Conservation (phyloP, 2,888 invertebrate species). For the Cheilosia impressa region DNA sequence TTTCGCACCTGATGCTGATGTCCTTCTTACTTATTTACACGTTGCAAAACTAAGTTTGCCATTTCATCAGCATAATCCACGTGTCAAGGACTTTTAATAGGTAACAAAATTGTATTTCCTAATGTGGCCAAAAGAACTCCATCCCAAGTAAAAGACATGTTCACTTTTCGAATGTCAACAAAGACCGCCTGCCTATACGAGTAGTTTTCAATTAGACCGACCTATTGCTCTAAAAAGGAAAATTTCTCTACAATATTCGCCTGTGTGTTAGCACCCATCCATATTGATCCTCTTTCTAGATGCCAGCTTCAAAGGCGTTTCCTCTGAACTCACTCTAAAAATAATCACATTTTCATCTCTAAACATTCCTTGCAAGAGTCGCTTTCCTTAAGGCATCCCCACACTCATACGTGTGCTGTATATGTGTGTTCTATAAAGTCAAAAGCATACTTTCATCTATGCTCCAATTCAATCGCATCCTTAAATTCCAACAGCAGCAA, state of each 20-base stretch:
- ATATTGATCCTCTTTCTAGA: slow-evolving; percentile 22
- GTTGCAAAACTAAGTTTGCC: no score
- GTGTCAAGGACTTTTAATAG: no score
- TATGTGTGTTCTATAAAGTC: slow-evolving; percentile 36
- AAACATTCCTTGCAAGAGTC: slow-evolving; percentile 51
- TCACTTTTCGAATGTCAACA: no score
- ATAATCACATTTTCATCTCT: slow-evolving; percentile 67
- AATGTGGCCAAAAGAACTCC: no score
- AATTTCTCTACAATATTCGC: not conserved
- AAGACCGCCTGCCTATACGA: no score
- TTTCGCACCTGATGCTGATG: no score
- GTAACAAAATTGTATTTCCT: no score
- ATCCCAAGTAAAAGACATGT: no score
- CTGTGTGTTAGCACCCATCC: not conserved
- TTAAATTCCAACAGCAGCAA: slow-evolving; percentile 57
- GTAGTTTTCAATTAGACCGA: not conserved
- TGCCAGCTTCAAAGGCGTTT: slow-evolving; percentile 41
- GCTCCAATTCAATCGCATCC: slow-evolving; percentile 71
- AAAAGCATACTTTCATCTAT: slow-evolving; percentile 62
- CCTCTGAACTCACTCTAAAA: slow-evolving; percentile 43
- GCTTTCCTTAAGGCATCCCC: slow-evolving; percentile 36
- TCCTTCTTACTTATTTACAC: no score
- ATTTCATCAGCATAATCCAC: no score
- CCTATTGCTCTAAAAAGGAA: slow-evolving; percentile 1
- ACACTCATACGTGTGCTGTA: not conserved